phyloP scores from a whole-genome alignment of 1,140 invertebrate genomes.

The Centruroides vittatus region DNA sequence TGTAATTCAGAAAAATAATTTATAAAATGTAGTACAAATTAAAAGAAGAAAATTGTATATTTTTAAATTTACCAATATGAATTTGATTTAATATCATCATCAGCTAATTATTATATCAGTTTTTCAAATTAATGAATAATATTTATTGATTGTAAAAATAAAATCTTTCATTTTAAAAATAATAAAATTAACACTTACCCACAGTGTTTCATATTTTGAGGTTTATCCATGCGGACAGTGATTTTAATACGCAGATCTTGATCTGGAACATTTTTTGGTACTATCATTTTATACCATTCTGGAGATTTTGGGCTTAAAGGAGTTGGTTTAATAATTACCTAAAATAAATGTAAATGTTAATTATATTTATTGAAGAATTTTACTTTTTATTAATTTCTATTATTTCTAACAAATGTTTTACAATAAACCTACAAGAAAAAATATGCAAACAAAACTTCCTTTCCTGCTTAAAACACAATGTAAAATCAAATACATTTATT shows the following conservation, averaged over 20 bases:
- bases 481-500: not conserved
- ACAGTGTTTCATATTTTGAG: slow-evolving; percentile 97
- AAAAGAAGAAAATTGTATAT: too few species aligned
- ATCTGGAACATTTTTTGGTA: slow-evolving; percentile 85
- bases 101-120: too few species aligned
- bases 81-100: too few species aligned
- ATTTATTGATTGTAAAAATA: too few species aligned
- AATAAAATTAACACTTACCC: slow-evolving; percentile 43
- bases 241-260: slow-evolving; percentile 95
- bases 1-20: too few species aligned
- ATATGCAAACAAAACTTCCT: too few species aligned
- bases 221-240: slow-evolving; percentile 95
- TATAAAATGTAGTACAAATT: too few species aligned
- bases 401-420: not conserved
- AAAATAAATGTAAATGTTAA: not conserved
- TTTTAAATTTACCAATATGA: too few species aligned
- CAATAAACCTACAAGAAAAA: not conserved
- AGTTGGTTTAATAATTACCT: slow-evolving; percentile 31
- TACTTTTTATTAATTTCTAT: not conserved
- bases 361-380: not conserved
- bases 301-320: slow-evolving; percentile 40
- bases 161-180: not conserved
- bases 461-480: not conserved
- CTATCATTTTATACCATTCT: slow-evolving; percentile 96
- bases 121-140: too few species aligned